phyloP scores from a whole-genome alignment of 2,888 invertebrate species.

The Melikaiella ostensackeni region DNA sequence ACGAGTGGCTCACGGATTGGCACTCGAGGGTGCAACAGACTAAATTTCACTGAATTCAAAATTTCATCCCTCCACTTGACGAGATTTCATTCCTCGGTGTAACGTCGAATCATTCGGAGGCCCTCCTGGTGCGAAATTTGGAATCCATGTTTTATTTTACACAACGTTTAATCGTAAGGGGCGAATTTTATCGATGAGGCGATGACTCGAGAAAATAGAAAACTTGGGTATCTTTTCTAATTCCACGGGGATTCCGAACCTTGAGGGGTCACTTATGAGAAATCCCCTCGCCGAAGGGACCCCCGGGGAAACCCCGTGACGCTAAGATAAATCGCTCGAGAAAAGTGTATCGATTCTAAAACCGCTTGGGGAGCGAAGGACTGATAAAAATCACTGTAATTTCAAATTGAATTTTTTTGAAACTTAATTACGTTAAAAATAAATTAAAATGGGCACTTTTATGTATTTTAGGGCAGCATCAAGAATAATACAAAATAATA shows the following conservation, averaged over 20 bases:
- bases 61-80: constrained; percentile 59
- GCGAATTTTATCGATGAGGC: constrained; percentile 58
- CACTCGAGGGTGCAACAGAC: constrained; percentile 58
- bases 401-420: neutral
- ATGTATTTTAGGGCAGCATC: too few relatives aligned
- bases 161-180: constrained; percentile 25
- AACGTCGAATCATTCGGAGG: constrained; percentile 46
- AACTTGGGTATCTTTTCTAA: constrained; percentile 60
- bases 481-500: too few relatives aligned
- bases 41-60: constrained; percentile 62
- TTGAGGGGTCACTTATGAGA: constrained; percentile 44
- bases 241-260: constrained; percentile 54
- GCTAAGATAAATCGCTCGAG: constrained; percentile 68
- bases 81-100: constrained; percentile 32
- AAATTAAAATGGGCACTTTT: too few relatives aligned
- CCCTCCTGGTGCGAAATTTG: constrained; percentile 42
- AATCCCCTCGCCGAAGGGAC: constrained; percentile 48
- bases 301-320: constrained; percentile 51
- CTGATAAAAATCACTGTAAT: constrained; percentile 5
- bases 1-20: constrained; percentile 57
- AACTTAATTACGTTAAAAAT: neutral
- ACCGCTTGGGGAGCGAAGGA: neutral
- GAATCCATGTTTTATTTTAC: constrained; percentile 48
- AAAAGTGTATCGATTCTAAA: constrained; percentile 56
- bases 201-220: constrained; percentile 59